A percentile compares a stretch with the other conserved stretches of the same genome.
phyloP scores from a whole-genome alignment of 1,140 invertebrate genomes.

The Pissodes strobi region DNA sequence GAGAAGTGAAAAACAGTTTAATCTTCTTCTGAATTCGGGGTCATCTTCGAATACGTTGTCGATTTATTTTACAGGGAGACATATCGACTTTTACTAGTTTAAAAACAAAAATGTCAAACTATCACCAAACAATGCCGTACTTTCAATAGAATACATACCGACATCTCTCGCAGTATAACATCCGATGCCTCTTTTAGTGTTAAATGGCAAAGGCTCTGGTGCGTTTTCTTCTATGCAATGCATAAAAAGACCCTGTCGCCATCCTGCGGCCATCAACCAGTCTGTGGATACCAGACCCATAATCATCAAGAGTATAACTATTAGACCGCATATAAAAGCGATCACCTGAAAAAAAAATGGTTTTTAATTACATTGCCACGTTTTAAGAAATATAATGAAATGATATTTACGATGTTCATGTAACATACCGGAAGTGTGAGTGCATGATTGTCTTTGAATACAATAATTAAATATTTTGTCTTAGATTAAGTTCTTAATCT shows the following conservation, averaged over 20 bases:
- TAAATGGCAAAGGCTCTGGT: conserved; percentile 81
- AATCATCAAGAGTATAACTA: conserved; percentile 89
- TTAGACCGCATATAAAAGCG: conserved; percentile 91
- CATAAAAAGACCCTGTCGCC: conserved; percentile 89
- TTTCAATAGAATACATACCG: conserved; percentile 68
- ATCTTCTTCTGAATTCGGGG: too few relatives aligned
- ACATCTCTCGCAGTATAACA: conserved; percentile 81
- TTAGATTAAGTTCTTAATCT: too few relatives aligned
- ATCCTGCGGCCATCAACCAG: conserved; percentile 90
- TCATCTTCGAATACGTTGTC: too few relatives aligned
- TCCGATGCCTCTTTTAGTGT: conserved; percentile 75
- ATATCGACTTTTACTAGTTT: too few relatives aligned
- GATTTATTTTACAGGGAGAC: too few relatives aligned
- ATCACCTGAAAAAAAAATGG: conserved; percentile 78
- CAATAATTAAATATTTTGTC: too few relatives aligned
- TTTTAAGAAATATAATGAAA: too few relatives aligned
- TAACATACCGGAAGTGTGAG: too few relatives aligned
- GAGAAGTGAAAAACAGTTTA: too few relatives aligned
- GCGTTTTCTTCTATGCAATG: conserved; percentile 86
- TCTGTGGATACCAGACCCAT: conserved; percentile 89
- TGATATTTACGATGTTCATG: too few relatives aligned
- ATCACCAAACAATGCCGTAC: background rate
- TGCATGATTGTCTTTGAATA: too few relatives aligned
- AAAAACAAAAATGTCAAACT: background rate
- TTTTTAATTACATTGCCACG: too few relatives aligned